Conservation (phyloP, 2,797 vertebrate species). For the Xiphophorus birchmanni region DNA sequence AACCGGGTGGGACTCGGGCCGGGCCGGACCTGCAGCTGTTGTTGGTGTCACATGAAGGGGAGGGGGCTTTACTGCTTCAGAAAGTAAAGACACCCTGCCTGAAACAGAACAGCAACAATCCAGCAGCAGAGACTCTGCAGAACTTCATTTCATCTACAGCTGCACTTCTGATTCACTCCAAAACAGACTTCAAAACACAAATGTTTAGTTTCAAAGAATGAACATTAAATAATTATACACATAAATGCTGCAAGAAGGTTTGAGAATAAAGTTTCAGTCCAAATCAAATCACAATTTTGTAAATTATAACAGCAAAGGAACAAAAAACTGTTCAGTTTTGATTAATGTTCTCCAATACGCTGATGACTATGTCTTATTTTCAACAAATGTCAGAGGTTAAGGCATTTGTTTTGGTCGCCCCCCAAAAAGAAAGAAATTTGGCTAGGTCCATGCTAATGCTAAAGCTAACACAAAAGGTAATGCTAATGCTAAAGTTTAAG, state of each 20-base stretch:
- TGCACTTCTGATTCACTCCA: background rate
- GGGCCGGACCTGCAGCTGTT: slow-evolving; percentile 64
- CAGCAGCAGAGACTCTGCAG: background rate
- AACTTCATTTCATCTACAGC: background rate
- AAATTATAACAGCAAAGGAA: background rate
- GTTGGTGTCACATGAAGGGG: slow-evolving; percentile 70
- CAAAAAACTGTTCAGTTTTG: background rate
- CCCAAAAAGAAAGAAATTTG: background rate
- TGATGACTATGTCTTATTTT: background rate
- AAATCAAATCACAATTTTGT: background rate
- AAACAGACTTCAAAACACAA: background rate
- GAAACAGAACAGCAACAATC: slow-evolving; percentile 31
- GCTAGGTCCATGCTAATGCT: background rate
- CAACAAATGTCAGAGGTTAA: background rate
- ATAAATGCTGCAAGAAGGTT: background rate
- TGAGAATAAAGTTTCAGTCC: background rate
- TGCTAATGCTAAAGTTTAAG: background rate
- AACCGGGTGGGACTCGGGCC: slow-evolving; percentile 9
- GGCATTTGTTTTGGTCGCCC: background rate
- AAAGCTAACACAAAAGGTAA: background rate
- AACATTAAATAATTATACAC: background rate
- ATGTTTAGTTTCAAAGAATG: background rate
- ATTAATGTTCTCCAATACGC: background rate
- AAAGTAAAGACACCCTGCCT: slow-evolving; percentile 41
- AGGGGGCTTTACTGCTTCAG: slow-evolving; percentile 26